Base-by-base conservation (phyloP, 2,797 vertebrate species). In the Enteromius anoplus region DNA sequence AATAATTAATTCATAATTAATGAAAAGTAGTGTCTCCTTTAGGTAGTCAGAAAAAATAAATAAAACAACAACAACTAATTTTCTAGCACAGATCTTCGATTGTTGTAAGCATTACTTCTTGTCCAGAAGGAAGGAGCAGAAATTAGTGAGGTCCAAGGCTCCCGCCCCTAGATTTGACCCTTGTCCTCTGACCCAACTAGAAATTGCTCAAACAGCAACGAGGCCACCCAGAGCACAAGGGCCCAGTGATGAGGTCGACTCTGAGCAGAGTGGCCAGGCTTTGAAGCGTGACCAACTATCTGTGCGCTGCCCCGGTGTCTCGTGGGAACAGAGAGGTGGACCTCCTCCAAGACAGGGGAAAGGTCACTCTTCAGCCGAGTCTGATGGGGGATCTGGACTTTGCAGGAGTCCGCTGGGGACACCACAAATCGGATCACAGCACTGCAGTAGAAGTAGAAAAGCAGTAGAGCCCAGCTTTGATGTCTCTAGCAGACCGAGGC, bases 351-450 rank as follows among this genome's bases (percentile, higher is more conserved):
- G 66, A 42, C 37, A 70, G 66, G 51, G 23, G 40, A 17, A 19
- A 60, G 78, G 37, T 70, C 23, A 55, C 42, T 53, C 64, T 65
- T 40, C 17, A 68, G 47, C n/a, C n/a, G 5, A 34, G 45, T 79
- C 32, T 55, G 64, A 68, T 3, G 12, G 64, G 14, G n/a, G 26
- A 5, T 80, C 55, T 37, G 32, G 55, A 73, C 23, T 70, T 37
- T 45, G 15, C 17, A 29, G n/a, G n/a, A 58, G 51, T 29, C 55
- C 10, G 26, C 26, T 8, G 69, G 55, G 69, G 79, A 34, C 40
- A 3, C 29, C 79, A 62, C 79, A 64, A 81, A 81, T 81, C 79
- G 29, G 69, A 72, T 72, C 69, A 72, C 55, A 72, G 79, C 53
- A 23, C 68, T 34, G 40, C 26, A 26, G 26, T 26, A 26, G 26